Evolutionary conservation across 2,113 vertebrate species (phyloP).

Genomic region (Plecturocebus donacophilus): DNA sequence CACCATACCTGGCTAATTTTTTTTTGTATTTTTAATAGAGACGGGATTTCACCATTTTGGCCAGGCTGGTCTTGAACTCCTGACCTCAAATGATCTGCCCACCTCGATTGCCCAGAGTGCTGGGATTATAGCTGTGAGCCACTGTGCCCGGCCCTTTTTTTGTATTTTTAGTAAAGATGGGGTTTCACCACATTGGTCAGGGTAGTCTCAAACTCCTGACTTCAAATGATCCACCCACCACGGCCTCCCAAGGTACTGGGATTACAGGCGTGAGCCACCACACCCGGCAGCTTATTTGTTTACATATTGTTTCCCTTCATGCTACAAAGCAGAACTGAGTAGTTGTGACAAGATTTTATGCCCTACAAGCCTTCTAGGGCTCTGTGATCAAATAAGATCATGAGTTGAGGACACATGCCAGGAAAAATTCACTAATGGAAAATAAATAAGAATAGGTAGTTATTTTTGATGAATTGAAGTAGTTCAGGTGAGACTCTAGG

Average conservation of each 20-base stretch:
- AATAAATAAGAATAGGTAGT: not conserved
- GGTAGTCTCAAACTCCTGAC: no score
- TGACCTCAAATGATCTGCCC: no score
- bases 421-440: not conserved
- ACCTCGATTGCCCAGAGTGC: no score
- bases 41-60: no score
- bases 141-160: not conserved
- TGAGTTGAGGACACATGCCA: not conserved
- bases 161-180: not conserved
- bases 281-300: not conserved
- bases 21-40: no score
- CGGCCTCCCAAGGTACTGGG: no score
- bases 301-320: not conserved
- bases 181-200: no score
- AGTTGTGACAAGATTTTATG: not conserved
- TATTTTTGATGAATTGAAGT: conserved; percentile 10
- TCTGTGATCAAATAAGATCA: not conserved
- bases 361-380: not conserved
- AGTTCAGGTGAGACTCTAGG: not conserved
- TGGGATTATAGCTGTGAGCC: no score
- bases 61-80: no score
- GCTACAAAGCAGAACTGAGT: not conserved
- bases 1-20: no score
- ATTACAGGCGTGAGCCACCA: no score
- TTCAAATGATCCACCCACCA: no score